These are phyloP conservation scores for Diaphora mendica DNA, from an alignment of 2,888 invertebrate species.

Conservation along the genomic window DNA sequence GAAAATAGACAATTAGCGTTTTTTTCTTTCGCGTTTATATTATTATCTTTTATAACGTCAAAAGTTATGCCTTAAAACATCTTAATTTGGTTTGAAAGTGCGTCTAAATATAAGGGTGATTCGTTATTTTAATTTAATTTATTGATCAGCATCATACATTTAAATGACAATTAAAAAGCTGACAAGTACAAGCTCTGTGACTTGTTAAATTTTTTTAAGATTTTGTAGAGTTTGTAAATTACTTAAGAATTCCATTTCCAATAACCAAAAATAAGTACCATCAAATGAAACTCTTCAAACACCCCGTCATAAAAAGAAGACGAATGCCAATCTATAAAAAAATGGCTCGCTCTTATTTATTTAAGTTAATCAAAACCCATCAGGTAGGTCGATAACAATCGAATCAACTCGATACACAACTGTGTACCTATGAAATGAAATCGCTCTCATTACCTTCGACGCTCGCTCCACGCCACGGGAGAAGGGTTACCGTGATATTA, in stretches of 20 bases:
- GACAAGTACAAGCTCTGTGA: too few species aligned
- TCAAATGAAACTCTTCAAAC: background rate
- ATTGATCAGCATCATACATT: too few species aligned
- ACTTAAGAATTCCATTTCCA: too few species aligned
- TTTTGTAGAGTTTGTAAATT: too few species aligned
- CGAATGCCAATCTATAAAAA: conserved; percentile 1
- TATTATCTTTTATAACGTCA: background rate
- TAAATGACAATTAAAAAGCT: too few species aligned
- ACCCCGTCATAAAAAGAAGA: background rate
- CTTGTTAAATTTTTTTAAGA: too few species aligned
- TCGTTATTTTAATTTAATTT: too few species aligned
- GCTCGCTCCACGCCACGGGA: conserved; percentile 35
- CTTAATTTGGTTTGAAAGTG: background rate
- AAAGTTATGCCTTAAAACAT: background rate
- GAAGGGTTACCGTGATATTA: conserved; percentile 33
- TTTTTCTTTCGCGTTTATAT: too few species aligned
- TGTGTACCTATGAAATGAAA: conserved; percentile 50
- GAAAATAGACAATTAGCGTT: background rate
- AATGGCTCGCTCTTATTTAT: conserved; percentile 21
- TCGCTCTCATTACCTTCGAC: conserved; percentile 51
- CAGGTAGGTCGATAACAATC: conserved; percentile 46
- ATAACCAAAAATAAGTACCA: too few species aligned
- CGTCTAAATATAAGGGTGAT: too few species aligned
- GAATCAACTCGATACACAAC: conserved; percentile 47
- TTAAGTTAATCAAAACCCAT: conserved; percentile 31